phyloP scores from a whole-genome alignment of 1,140 invertebrate genomes.

The Drosophila sulfurigaster region DNA sequence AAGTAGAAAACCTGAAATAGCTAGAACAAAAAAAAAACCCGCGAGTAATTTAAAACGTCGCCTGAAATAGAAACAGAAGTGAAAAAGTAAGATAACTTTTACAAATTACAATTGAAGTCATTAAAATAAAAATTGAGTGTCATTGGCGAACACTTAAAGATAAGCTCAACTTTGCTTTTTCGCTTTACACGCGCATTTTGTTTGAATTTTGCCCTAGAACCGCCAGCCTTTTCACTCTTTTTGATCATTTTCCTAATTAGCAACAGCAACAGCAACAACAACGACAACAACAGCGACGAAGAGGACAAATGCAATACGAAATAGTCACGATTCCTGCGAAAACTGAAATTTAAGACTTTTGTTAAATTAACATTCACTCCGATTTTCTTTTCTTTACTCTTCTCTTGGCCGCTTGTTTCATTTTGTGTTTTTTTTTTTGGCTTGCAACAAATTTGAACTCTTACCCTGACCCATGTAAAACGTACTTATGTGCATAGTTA shows the following conservation, averaged over 20 bases:
- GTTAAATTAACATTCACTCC: conserved; percentile 17
- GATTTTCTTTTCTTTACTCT: not conserved
- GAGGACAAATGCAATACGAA: not conserved
- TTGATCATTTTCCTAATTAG: conserved; percentile 30
- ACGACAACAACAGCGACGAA: conserved; percentile 4
- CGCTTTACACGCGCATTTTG: conserved; percentile 37
- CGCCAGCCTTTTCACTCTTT: conserved; percentile 40
- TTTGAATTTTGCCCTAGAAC: conserved; percentile 14
- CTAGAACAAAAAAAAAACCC: not conserved
- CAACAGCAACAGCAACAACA: conserved; percentile 16
- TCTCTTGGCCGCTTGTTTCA: not conserved
- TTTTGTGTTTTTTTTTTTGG: not conserved
- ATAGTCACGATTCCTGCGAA: not conserved
- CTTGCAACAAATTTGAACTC: not conserved
- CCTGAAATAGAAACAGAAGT: conserved; percentile 20
- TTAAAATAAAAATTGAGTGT: conserved; percentile 74
- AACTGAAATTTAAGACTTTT: conserved; percentile 23
- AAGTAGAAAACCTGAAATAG: conserved; percentile 1
- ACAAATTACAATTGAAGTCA: conserved; percentile 74
- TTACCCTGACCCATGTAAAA: conserved; percentile 12
- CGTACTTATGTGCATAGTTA: conserved; percentile 17
- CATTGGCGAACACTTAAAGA: conserved; percentile 65
- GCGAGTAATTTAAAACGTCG: conserved; percentile 28
- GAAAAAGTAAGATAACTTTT: conserved; percentile 48
- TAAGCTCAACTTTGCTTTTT: conserved; percentile 62